These are phyloP conservation scores for Diploscapter pachys DNA, from an alignment of 1,140 invertebrate species.

Conservation along the genomic window DNA sequence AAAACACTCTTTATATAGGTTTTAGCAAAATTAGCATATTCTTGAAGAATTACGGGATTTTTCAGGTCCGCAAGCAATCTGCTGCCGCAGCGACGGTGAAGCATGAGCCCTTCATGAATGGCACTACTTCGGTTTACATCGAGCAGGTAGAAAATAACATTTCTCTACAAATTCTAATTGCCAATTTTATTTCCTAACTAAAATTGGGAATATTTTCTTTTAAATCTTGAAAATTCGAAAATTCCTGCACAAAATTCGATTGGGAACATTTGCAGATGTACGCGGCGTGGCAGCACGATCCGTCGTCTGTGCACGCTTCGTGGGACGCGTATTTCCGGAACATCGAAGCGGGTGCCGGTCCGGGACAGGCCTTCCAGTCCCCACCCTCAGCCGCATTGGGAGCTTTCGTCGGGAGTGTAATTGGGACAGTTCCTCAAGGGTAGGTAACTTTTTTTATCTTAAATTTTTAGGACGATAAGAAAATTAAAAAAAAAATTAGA, in stretches of 20 bases:
- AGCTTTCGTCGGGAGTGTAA: conserved; percentile 61
- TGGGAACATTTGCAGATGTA: conserved; percentile 20
- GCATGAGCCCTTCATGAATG: conserved; percentile 64
- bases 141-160: conserved; percentile 76
- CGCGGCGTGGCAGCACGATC: conserved; percentile 68
- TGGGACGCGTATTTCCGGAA: conserved; percentile 97
- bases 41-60: not conserved
- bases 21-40: too few species aligned
- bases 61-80: conserved; percentile 22
- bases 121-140: conserved; percentile 82
- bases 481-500: too few species aligned
- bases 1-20: too few species aligned
- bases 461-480: too few species aligned
- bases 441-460: too few species aligned
- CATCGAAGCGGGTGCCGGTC: conserved; percentile 73
- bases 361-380: conserved; percentile 78
- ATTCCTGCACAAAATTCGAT: not conserved
- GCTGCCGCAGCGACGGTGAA: conserved; percentile 33
- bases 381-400: conserved; percentile 77
- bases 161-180: too few species aligned
- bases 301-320: conserved; percentile 92
- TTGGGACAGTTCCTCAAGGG: too few species aligned
- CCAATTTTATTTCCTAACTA: too few species aligned
- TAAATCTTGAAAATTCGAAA: too few species aligned
- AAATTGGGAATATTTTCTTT: too few species aligned